Base-by-base conservation (phyloP, 2,113 vertebrate genomes). In the Phocoena phocoena region DNA sequence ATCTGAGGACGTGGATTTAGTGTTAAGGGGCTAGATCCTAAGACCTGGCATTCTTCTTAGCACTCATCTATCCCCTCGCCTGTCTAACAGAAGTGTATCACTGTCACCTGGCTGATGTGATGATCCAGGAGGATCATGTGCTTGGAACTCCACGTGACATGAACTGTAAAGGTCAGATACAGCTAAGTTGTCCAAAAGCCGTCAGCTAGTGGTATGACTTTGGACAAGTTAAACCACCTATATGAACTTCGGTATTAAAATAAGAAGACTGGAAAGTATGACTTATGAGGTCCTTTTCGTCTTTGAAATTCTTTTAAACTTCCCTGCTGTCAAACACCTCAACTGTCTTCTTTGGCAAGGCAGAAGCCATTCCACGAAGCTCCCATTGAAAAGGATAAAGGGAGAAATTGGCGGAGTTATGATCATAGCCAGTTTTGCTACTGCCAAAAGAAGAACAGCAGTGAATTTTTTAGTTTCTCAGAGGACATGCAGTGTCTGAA, bases 361-460 rank as follows among this genome's bases (percentile, higher is more conserved):
- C 4, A 2, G 53, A 60, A 93, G n/a, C 4, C 44, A 55, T 25
- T 50, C 85, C 33, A 7, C 1, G 73, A 81, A 96, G 26, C 41
- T 77, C 17, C n/a, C 73, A 18, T 60, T 86, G 18, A 87, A 94
- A 96, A 92, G 26, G n/a, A 63, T 60, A 74, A 88, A 90, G 65
- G 47, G 84, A 47, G 44, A 53, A 85, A 83, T 79, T 90, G 90
- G 26, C 2, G 6, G 90, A 83, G 83, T 97, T 95, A 70, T 74
- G 60, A 88, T 94, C 67, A 85, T 88, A 97, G 84, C 41, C 44
- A 93, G 79, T 76, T 87, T 90, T 83, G 44, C 80, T 74, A 67
- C 82, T 96, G 88, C 83, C 93, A 94, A 94, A 90, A 96, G 62
- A 77, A 97, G 91, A 73, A 70, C 60, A 94, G 68, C 50, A 33